Evolutionary conservation across 2,797 vertebrate species (phyloP), one percentile per base, ranked within the genome.

Genomic region (Amblyraja radiata): DNA sequence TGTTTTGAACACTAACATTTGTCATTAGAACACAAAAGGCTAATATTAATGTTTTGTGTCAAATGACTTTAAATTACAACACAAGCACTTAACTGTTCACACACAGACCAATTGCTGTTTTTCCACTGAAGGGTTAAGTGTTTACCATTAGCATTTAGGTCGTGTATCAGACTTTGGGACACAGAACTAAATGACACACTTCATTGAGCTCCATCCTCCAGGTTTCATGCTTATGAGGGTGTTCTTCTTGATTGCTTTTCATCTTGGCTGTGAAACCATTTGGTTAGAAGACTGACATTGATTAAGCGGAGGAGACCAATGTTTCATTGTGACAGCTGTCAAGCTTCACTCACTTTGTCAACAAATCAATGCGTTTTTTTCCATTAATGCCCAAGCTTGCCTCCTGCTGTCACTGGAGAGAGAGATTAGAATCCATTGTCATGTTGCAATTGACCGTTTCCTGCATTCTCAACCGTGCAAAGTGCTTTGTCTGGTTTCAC

Each of bases 161-260:
- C 94, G 95, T 94, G 94, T 94, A 95, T 95, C 94, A 95, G 86
- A 94, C 80, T 95, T 93, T 93, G 94, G 95, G 94, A 80, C 93
- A 90, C 95, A 94, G 94, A 95, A 94, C 95, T 96, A 95, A 95
- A 95, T 54, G 83, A 95, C 93, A 96, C 94, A 95, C 95, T 96
- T 96, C 95, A 95, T 93, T 96, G 95, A 96, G 95, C 93, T 94
- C 95, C 84, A 95, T 96, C 95, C 95, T 95, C 95, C 93, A 94
- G 94, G 94, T 94, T 95, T 95, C 95, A 96, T 95, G 95, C 95
- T 96, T 96, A 96, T 96, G 95, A 95, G 95, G 94, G 95, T 95
- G 95, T 96, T 96, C 94, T 94, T 95, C 95, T 95, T 96, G 96
- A 96, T 95, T 96, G 95, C 94, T 95, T 96, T 95, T 96, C 95